Evolutionary conservation across 2,888 invertebrate genomes (phyloP), one percentile per base, ranked within the genome.

Genomic region (Stenchaetothrips biformis): DNA sequence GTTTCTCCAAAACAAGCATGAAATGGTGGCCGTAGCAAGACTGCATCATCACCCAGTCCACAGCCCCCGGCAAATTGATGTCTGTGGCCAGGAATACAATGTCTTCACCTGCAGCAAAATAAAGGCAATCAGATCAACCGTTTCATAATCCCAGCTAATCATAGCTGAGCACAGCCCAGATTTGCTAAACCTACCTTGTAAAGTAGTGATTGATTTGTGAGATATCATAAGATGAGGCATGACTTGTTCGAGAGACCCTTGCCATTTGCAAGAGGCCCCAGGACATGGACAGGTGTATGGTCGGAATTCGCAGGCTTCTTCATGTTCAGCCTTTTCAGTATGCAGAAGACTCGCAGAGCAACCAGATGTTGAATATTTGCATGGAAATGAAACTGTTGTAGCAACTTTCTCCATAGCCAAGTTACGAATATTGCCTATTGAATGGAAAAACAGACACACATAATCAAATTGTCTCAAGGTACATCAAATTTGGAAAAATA

Each of bases 11-110:
- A 59, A 99, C 99, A 83, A 99, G 90, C 99, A 99, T 99, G 86
- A 99, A 99, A 88, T 99, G 97, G 86, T 98, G 98, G 81, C 97
- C 97, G 87, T 99, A 99, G 88, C 99, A 99, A 48, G 97, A 97
- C 88, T 99, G 99, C 99, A 99, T 99, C 99, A 99, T 99, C 6
- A 97, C 97, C 98, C 98, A 99, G 87, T 99, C 98, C 13, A 99
- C 98, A 53, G 98, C 99, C 81, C 99, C 99, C 9, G 99, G 99
- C 83, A 99, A 91, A 89, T 99, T 99, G 82, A 99, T 99, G 87
- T 99, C 99, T 67, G 99, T 99, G 1, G 99, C 99, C 84, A 99
- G 89, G 88, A 99, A 99, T 80, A 99, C 99, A 84, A 99, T 99
- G 87, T 99, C 99, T 88, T 99, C 99, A 80, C 95, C 94, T 92